phyloP scores from a whole-genome alignment of 2,113 vertebrate species.

The Suncus etruscus region DNA sequence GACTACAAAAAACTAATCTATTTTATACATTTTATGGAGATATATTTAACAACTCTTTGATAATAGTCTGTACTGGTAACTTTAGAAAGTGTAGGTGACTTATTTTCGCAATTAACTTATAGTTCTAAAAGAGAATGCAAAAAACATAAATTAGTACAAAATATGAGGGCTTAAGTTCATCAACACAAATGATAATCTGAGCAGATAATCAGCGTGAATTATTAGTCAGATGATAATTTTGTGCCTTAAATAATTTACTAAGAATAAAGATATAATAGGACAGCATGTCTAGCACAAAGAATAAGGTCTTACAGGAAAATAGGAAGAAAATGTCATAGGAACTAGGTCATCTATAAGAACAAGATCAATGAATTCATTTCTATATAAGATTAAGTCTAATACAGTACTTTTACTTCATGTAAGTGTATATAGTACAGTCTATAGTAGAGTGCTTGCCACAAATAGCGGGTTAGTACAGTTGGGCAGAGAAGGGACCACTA shows the following conservation, averaged over 20 bases:
- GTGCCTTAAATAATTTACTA: background rate
- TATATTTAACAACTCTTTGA: background rate
- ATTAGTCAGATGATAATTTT: background rate
- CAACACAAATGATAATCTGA: no score
- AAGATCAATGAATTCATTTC: no score
- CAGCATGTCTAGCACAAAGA: background rate
- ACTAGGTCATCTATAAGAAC: no score
- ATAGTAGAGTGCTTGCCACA: no score
- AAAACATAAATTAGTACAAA: background rate
- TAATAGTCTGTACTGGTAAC: background rate
- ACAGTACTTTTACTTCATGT: background rate
- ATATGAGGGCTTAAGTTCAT: background rate
- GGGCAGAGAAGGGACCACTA: no score
- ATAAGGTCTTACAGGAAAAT: background rate
- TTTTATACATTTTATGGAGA: background rate
- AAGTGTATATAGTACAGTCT: no score
- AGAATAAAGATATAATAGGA: background rate
- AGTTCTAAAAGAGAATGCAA: background rate
- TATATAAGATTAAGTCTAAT: background rate
- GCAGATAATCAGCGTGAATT: no score
- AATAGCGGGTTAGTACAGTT: no score
- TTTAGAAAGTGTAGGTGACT: background rate
- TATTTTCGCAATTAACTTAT: background rate
- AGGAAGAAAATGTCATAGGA: no score
- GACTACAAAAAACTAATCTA: background rate